Conservation (phyloP, 92 coral and sea anemone species). For the Parazoanthus darwini region DNA sequence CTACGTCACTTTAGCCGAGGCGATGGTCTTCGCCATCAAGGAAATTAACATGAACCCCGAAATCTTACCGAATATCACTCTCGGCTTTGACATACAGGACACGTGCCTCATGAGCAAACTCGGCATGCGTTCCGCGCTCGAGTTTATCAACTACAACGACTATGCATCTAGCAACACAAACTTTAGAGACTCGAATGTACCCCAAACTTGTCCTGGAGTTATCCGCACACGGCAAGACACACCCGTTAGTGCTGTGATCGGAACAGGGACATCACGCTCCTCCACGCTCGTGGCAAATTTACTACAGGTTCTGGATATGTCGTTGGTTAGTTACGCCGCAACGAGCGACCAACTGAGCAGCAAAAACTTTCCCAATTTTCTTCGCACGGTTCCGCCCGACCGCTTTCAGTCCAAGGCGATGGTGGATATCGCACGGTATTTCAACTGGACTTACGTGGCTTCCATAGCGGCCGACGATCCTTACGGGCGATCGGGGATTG, state of each 20-base stretch:
- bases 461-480: constrained; percentile 76
- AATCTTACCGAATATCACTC: constrained; percentile 70
- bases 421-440: constrained; percentile 67
- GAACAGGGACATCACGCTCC: constrained; percentile 69
- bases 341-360: constrained; percentile 86
- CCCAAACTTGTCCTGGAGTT: constrained; percentile 38
- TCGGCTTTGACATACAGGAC: constrained; percentile 84
- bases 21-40: constrained; percentile 87
- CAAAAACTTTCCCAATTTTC: constrained; percentile 69
- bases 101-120: constrained; percentile 58
- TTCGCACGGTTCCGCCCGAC: constrained; percentile 92
- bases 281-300: constrained; percentile 73
- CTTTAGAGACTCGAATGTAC: constrained; percentile 24
- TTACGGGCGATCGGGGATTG: constrained; percentile 80
- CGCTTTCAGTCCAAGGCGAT: constrained; percentile 84
- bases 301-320: constrained; percentile 71
- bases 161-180: constrained; percentile 44
- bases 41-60: constrained; percentile 65
- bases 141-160: constrained; percentile 66
- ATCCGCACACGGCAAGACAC: constrained; percentile 33
- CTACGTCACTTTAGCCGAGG: constrained; percentile 81
- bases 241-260: constrained; percentile 65
- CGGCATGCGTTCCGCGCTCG: constrained; percentile 78
- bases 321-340: constrained; percentile 90
- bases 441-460: constrained; percentile 88